These are phyloP conservation scores for Sitta europaea DNA, from an alignment of 2,113 vertebrate species.

Conservation along the genomic window DNA sequence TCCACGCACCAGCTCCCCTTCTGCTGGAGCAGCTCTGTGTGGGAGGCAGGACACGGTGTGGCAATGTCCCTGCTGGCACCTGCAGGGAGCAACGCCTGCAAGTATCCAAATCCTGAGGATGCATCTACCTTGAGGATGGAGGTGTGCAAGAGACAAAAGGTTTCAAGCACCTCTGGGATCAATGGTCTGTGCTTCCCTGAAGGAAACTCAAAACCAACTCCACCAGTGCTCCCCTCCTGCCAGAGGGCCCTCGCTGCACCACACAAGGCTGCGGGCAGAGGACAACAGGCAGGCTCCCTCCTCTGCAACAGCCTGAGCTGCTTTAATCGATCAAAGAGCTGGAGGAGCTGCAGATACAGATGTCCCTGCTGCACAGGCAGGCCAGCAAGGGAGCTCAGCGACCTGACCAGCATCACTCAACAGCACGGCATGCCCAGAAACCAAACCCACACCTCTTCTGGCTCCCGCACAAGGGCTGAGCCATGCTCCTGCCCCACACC, in stretches of 20 bases:
- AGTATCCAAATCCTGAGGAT: not conserved
- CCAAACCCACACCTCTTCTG: not conserved
- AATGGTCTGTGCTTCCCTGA: not conserved
- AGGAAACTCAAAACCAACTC: not conserved
- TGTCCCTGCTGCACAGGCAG: not conserved
- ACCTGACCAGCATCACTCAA: not conserved
- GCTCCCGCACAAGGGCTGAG: not conserved
- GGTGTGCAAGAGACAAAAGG: not conserved
- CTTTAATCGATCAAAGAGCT: not conserved
- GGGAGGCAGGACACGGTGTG: not conserved
- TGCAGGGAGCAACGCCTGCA: accelerated
- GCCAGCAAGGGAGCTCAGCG: not conserved
- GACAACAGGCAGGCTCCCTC: not conserved
- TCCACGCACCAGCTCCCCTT: accelerated
- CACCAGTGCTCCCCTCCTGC: not conserved
- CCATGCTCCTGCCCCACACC: not conserved
- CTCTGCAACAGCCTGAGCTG: not conserved
- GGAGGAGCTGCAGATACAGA: not conserved
- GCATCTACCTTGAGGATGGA: not conserved
- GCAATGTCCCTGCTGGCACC: not conserved
- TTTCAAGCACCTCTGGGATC: not conserved
- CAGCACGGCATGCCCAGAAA: not conserved
- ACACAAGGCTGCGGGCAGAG: not conserved
- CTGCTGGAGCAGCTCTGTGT: not conserved
- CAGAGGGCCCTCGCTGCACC: not conserved